These are phyloP conservation scores for Chelonus insularis DNA, from an alignment of 1,140 invertebrate genomes.

Conservation along the genomic window DNA sequence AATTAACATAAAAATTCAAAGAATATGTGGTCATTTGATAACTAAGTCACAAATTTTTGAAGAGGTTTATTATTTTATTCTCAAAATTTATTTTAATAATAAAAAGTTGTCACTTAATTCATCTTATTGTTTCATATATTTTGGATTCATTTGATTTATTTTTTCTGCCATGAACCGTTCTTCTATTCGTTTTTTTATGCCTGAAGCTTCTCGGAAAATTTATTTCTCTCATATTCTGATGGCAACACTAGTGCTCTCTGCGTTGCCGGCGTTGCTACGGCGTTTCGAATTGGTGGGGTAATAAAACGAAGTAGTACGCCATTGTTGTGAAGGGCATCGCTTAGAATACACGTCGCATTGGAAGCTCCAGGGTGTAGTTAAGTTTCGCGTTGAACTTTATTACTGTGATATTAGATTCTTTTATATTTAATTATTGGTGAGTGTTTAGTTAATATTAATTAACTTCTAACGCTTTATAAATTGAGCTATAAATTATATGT, in stretches of 20 bases:
- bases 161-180: no score
- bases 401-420: conserved; percentile 54
- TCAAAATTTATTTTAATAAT: no score
- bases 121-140: no score
- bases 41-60: no score
- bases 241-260: neutral
- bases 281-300: conserved; percentile 10
- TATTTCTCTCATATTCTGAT: neutral
- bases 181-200: no score
- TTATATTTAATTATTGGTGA: conserved; percentile 46
- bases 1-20: no score
- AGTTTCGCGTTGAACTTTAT: conserved; percentile 41
- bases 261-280: conserved; percentile 24
- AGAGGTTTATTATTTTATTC: no score
- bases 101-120: no score
- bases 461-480: no score
- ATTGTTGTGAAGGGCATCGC: conserved; percentile 53
- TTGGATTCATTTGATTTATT: no score
- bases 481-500: no score
- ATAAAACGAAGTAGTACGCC: conserved; percentile 31
- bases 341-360: conserved; percentile 45
- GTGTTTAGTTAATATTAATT: conserved; percentile 32
- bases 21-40: no score
- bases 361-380: conserved; percentile 33
- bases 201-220: neutral